Percentiles rank a stretch among this genome's conserved stretches.
These are phyloP conservation scores for Tenthredo mesomela DNA, from an alignment of 2,888 invertebrate species.

Conservation along the genomic window DNA sequence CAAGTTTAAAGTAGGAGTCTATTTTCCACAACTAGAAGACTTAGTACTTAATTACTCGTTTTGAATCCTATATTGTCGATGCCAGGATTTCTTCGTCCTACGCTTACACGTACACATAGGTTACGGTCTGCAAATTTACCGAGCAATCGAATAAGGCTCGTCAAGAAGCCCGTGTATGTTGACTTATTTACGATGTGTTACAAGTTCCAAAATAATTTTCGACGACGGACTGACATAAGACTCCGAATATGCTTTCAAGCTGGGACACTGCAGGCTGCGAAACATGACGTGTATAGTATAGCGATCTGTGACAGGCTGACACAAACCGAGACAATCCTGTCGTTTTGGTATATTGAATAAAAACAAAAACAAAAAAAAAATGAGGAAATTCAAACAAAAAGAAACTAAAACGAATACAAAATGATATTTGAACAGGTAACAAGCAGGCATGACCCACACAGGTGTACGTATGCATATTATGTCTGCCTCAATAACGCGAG, in stretches of 20 bases:
- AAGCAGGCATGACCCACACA: neutral
- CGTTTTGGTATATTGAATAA: neutral
- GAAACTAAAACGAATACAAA: neutral
- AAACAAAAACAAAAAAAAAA: neutral
- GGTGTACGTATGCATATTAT: neutral
- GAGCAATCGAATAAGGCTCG: slow-evolving; percentile 7
- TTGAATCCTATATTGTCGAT: neutral
- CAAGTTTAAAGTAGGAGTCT: neutral
- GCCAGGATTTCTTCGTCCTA: neutral
- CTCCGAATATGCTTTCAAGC: neutral
- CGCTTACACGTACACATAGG: neutral
- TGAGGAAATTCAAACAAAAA: neutral
- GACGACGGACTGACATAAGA: slow-evolving; percentile 18
- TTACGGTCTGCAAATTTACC: neutral
- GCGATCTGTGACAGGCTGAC: slow-evolving; percentile 1
- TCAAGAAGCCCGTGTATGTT: neutral
- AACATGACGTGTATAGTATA: neutral
- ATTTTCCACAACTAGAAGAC: neutral
- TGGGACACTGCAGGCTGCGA: neutral
- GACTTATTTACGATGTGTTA: neutral
- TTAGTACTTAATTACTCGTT: neutral
- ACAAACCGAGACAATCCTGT: slow-evolving; percentile 17
- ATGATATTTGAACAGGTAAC: neutral
- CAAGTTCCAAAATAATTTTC: slow-evolving; percentile 5
- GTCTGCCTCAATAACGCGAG: neutral